These are phyloP conservation scores for Cosmia trapezina DNA, from an alignment of 2,888 invertebrate species.

Conservation along the genomic window DNA sequence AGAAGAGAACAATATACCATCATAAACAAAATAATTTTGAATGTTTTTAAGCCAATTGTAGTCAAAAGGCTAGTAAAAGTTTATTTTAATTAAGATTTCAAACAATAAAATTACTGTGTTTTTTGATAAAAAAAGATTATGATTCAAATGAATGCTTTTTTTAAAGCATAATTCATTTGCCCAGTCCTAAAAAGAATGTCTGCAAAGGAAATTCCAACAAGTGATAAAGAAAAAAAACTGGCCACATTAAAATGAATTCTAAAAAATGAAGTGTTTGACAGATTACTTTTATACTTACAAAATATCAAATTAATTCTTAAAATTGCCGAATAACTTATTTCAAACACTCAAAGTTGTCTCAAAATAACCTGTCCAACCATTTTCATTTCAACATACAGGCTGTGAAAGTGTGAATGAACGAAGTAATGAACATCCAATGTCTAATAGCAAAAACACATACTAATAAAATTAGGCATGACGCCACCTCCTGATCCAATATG, in stretches of 20 bases:
- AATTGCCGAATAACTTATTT: background rate
- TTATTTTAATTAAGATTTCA: background rate
- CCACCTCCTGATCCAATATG: conserved; percentile 91
- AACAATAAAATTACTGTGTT: background rate
- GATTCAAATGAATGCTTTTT: background rate
- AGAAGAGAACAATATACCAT: conserved; percentile 61
- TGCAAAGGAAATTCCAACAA: conserved; percentile 11
- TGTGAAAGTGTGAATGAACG: conserved; percentile 5
- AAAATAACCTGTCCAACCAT: conserved; percentile 23
- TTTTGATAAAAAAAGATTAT: background rate
- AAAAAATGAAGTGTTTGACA: conserved; percentile 13
- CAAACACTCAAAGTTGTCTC: background rate
- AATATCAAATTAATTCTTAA: background rate
- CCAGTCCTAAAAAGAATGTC: background rate
- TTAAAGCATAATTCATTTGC: background rate
- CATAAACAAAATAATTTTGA: conserved; percentile 50
- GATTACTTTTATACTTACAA: conserved; percentile 12
- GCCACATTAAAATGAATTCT: conserved; percentile 12
- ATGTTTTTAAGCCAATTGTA: conserved; percentile 58
- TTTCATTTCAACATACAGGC: conserved; percentile 9
- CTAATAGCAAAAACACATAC: conserved; percentile 84
- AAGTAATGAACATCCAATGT: conserved; percentile 32
- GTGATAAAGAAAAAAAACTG: conserved; percentile 5
- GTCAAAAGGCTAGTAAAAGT: conserved; percentile 72
- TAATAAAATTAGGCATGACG: conserved; percentile 88